Base-by-base conservation (phyloP, 2,888 invertebrate species). In the Platynereis dumerilii region DNA sequence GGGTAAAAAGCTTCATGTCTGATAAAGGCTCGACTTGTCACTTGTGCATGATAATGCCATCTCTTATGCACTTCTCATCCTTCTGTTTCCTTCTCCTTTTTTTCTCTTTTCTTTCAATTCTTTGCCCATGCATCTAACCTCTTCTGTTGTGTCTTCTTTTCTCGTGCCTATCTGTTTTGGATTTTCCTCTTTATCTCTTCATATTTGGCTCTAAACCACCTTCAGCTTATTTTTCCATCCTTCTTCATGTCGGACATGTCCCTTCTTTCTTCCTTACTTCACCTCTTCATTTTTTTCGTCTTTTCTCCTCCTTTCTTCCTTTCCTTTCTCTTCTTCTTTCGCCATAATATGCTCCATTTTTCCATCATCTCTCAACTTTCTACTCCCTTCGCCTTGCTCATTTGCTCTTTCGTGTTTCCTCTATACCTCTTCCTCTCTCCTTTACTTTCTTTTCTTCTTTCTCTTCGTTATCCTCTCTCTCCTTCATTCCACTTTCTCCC, bases 381-480 rank as follows among this genome's bases (percentile, higher is more conserved):
- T 58, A 5, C 58, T 20, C n/a, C n/a, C 56, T 29, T n/a, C 17
- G 2, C 58, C 22, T 26, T 28, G 17, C 17, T 26, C 56, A 24
- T n/a, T 7, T 7, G 22, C 12, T 28, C 27, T 26, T 7, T 7
- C 5, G 5, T 7, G 26, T 26, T 24, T 56, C 56, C n/a, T 53
- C 20, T 53, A 12, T 42, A 12, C n/a, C 52, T 52, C 52, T 52
- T 52, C 52, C 17, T 24, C 55, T 55, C 26, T 57, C 26, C 58
- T 57, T n/a, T 57, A 20, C 58, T 29, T 29, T 7, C 10, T 34
- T 12, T 34, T 39, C 17, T 57, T 34, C 34, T 57, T 57, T 34
- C 28, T 57, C 17, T 57, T 39, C 58, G 2, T 34, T 22, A n/a
- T 58, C 22, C 58, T 20, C n/a, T 34, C 56, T 29, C 24, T 28